These are phyloP conservation scores for Verasper variegatus DNA, from an alignment of 2,113 vertebrate genomes.

Conservation along the genomic window DNA sequence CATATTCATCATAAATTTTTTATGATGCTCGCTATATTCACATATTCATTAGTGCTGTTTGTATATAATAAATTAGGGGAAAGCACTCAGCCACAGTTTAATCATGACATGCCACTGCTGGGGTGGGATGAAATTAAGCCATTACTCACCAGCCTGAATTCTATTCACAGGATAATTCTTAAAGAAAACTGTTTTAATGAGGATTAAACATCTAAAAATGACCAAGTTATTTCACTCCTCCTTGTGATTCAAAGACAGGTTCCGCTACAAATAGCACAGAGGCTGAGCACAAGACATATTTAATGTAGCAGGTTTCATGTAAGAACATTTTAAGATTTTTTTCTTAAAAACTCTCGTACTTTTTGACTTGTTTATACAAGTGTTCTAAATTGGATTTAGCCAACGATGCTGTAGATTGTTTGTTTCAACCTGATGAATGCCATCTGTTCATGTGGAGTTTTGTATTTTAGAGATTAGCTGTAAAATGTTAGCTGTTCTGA, in stretches of 20 bases:
- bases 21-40: conserved; percentile 35
- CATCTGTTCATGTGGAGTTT: background rate
- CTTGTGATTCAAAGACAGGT: conserved; percentile 15
- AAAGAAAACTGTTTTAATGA: conserved; percentile 42
- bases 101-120: conserved; percentile 42
- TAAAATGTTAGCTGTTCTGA: background rate
- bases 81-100: conserved; percentile 24
- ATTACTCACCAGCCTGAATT: conserved; percentile 53
- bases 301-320: background rate
- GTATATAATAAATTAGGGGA: conserved; percentile 52
- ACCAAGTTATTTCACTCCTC: conserved; percentile 9
- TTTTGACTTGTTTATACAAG: background rate
- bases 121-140: conserved; percentile 52
- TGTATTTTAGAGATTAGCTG: background rate
- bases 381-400: background rate
- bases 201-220: conserved; percentile 60
- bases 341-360: background rate
- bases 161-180: conserved; percentile 47
- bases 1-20: conserved; percentile 55
- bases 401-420: no score
- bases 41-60: conserved; percentile 51
- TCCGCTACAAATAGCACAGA: background rate
- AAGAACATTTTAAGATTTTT: background rate
- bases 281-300: background rate
- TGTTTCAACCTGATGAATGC: background rate